A percentile compares a stretch with the other conserved stretches of the same genome.
Evolutionary conservation across 2,797 vertebrate genomes (phyloP).

Genomic region (Paramormyrops hopkinsi): DNA sequence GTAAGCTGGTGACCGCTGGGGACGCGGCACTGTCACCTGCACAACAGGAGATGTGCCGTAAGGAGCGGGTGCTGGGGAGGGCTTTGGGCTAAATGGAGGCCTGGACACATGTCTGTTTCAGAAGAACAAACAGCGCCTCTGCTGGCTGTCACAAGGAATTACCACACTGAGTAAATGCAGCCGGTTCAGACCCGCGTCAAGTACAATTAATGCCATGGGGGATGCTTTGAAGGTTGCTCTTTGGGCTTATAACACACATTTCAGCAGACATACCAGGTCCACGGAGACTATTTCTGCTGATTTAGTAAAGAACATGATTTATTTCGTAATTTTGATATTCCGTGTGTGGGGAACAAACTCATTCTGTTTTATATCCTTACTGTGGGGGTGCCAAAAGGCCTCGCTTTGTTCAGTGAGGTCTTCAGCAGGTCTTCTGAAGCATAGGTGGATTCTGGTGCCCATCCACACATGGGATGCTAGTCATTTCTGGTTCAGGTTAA

Average conservation of each 20-base stretch:
- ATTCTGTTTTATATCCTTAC: not conserved
- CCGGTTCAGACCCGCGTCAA: not conserved
- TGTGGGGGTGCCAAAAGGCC: not conserved
- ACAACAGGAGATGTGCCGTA: not conserved
- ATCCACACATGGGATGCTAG: not conserved
- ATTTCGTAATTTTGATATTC: not conserved
- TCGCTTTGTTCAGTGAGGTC: not conserved
- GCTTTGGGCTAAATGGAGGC: not conserved
- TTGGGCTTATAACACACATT: not conserved
- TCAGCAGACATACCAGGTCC: not conserved
- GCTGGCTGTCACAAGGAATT: not conserved
- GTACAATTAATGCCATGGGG: not conserved
- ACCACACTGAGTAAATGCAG: not conserved
- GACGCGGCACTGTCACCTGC: not conserved
- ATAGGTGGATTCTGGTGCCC: not conserved
- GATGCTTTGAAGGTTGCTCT: not conserved
- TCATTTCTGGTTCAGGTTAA: not conserved
- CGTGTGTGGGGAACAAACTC: not conserved
- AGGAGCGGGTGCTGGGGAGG: not conserved
- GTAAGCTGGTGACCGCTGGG: not conserved
- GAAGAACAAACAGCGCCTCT: not conserved
- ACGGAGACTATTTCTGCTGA: not conserved
- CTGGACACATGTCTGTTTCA: not conserved
- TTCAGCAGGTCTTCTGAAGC: not conserved
- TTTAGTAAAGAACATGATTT: not conserved